phyloP scores from a whole-genome alignment of 92 coral and sea anemone species.

The Heliopora coerulea region DNA sequence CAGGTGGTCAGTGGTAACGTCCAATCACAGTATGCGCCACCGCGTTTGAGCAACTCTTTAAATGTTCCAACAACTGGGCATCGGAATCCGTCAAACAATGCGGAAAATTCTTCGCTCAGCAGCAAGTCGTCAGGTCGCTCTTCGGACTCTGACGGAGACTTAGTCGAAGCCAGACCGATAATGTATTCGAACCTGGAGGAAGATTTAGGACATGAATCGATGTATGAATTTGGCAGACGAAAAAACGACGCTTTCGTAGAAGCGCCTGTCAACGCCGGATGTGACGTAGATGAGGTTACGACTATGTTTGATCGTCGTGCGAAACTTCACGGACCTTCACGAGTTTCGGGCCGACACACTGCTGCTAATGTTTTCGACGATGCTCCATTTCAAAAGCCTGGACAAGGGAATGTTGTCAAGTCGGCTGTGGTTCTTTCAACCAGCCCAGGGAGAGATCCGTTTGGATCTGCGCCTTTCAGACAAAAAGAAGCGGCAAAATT shows the following conservation, averaged over 20 bases:
- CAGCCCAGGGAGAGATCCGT: slow-evolving; percentile 53
- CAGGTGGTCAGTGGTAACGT: slow-evolving; percentile 34
- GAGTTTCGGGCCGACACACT: not conserved
- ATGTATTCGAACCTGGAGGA: not conserved
- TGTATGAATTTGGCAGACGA: not conserved
- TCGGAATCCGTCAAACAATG: not conserved
- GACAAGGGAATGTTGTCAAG: not conserved
- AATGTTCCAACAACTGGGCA: not conserved
- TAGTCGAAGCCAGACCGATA: slow-evolving; percentile 1
- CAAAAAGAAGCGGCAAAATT: slow-evolving; percentile 42
- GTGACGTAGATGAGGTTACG: slow-evolving; percentile 41
- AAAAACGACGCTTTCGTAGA: slow-evolving; percentile 21
- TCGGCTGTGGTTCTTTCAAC: not conserved
- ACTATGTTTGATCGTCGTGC: slow-evolving; percentile 6
- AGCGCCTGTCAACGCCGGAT: slow-evolving; percentile 34
- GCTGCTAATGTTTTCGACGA: slow-evolving; percentile 18
- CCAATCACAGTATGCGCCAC: slow-evolving; percentile 18
- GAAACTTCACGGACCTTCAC: slow-evolving; percentile 16
- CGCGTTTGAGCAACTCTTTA: not conserved
- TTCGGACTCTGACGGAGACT: slow-evolving; percentile 23
- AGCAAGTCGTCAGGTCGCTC: slow-evolving; percentile 27
- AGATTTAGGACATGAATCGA: not conserved
- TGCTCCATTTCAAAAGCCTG: slow-evolving; percentile 34
- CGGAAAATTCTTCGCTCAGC: slow-evolving; percentile 11
- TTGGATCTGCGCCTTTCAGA: slow-evolving; percentile 64